phyloP scores from a whole-genome alignment of 2,888 invertebrate genomes.

The Caenorhabditis macrosperma region DNA sequence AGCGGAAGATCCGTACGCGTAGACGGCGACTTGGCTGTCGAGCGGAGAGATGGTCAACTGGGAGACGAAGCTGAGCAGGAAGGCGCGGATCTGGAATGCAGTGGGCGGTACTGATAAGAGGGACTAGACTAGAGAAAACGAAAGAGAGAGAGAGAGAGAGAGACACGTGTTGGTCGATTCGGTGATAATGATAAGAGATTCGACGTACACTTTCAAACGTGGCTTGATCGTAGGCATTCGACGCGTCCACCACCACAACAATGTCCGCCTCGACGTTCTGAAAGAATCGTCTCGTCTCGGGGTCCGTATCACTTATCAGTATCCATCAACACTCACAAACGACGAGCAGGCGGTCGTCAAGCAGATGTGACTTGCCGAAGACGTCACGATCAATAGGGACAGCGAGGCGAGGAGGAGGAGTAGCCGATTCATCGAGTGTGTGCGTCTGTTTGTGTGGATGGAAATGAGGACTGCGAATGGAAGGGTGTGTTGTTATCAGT shows the following conservation, averaged over 20 bases:
- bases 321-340: conserved; percentile 37
- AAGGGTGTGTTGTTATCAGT: no score
- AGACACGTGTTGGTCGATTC: neutral
- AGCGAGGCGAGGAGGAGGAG: neutral
- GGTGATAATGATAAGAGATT: neutral
- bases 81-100: conserved; percentile 53
- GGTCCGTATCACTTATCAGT: no score
- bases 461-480: no score
- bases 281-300: no score
- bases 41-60: conserved; percentile 59
- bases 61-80: conserved; percentile 51
- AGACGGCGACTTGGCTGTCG: conserved; percentile 63
- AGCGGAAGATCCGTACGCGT: conserved; percentile 57
- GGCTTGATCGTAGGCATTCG: conserved; percentile 40
- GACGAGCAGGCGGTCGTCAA: conserved; percentile 33
- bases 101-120: conserved; percentile 7
- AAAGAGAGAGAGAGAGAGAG: neutral
- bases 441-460: neutral
- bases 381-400: conserved; percentile 1
- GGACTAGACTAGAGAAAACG: conserved; percentile 28
- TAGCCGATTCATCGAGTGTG: conserved; percentile 10
- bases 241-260: conserved; percentile 52
- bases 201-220: conserved; percentile 45
- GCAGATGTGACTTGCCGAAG: conserved; percentile 45
- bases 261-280: conserved; percentile 60